Conservation (phyloP, 2,888 invertebrate genomes). For the Cantharis rufa region DNA sequence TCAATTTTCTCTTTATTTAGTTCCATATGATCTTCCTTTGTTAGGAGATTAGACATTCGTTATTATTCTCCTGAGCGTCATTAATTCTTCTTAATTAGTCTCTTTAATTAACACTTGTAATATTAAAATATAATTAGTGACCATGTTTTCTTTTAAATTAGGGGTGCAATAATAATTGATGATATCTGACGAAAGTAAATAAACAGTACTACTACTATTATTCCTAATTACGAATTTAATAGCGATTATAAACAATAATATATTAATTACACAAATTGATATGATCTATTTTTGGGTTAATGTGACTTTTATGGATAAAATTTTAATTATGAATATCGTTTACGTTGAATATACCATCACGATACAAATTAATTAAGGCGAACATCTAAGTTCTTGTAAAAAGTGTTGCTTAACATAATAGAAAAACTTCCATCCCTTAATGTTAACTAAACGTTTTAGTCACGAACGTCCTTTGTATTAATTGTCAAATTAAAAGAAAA, state of each 20-base stretch:
- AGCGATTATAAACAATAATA: background rate
- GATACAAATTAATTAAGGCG: background rate
- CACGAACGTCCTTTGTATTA: conserved; percentile 36
- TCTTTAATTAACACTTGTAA: too few species aligned
- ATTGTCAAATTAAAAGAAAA: background rate
- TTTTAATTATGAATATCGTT: background rate
- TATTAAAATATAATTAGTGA: too few species aligned
- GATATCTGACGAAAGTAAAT: background rate
- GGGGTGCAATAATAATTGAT: background rate
- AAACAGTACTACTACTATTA: background rate
- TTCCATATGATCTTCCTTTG: too few species aligned
- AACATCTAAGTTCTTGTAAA: background rate
- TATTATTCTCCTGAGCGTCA: too few species aligned
- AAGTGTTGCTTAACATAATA: conserved; percentile 7
- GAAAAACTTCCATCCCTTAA: background rate
- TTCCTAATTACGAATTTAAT: background rate
- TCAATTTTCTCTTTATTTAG: too few species aligned
- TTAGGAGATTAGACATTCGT: too few species aligned
- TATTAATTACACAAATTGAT: background rate
- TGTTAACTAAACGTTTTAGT: conserved; percentile 32
- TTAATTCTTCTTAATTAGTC: too few species aligned
- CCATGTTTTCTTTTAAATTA: background rate
- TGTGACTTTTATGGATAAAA: background rate
- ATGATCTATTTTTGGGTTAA: background rate
- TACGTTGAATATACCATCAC: background rate